phyloP scores from a whole-genome alignment of 2,797 vertebrate genomes.

The Margarornis squamiger region DNA sequence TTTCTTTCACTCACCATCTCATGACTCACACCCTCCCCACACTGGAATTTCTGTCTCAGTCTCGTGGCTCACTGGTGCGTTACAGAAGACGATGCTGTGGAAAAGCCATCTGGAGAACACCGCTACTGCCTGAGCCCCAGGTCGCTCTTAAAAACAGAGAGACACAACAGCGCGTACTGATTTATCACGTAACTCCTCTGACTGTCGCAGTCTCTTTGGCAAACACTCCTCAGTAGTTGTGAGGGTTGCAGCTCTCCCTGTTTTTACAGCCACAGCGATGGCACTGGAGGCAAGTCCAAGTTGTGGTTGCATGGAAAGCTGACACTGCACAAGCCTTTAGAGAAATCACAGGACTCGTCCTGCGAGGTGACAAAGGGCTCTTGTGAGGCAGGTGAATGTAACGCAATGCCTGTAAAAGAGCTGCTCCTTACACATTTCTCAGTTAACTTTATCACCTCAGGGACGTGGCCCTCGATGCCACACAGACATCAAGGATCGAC shows the following conservation, averaged over 20 bases:
- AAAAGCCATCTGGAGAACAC: not conserved
- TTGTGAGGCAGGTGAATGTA: not conserved
- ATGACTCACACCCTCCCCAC: conserved; percentile 50
- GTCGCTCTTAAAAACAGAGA: not conserved
- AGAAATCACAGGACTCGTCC: not conserved
- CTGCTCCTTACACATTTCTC: not conserved
- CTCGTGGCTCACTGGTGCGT: conserved; percentile 8
- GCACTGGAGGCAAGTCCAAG: not conserved
- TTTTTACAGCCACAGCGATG: not conserved
- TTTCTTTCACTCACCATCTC: conserved; percentile 54
- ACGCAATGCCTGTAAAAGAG: not conserved
- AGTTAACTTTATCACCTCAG: not conserved
- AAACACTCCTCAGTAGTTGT: not conserved
- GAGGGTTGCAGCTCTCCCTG: not conserved
- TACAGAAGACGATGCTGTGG: not conserved
- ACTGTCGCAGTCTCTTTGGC: not conserved
- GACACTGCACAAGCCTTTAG: not conserved
- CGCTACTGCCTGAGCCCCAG: not conserved
- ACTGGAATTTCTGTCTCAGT: conserved; percentile 28
- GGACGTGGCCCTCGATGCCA: rapidly evolving
- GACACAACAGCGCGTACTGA: not conserved
- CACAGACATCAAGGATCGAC: not conserved
- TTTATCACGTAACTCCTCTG: not conserved
- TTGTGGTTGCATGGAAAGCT: not conserved
- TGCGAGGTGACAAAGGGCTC: not conserved